Conservation (phyloP, 2,888 invertebrate genomes). For the Drosophila nigritarsus region DNA sequence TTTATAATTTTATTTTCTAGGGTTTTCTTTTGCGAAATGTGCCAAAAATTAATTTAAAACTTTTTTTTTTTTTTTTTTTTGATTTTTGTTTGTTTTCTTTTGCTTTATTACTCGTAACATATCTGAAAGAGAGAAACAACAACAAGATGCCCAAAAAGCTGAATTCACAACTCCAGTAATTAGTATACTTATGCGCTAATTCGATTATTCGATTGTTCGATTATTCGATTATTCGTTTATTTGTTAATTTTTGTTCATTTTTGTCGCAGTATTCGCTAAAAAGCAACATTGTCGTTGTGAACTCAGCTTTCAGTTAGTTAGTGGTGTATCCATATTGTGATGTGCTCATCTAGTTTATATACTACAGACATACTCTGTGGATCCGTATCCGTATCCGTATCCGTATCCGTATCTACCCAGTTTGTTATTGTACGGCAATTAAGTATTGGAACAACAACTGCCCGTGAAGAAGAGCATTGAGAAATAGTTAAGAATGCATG, state of each 20-base stretch:
- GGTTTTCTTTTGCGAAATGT: constrained; percentile 65
- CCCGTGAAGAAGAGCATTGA: constrained; percentile 43
- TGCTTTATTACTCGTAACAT: constrained; percentile 43
- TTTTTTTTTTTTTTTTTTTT: constrained; percentile 28
- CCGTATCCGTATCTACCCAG: constrained; percentile 50
- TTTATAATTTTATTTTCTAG: constrained; percentile 10
- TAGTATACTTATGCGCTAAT: not conserved
- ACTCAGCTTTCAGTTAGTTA: constrained; percentile 22
- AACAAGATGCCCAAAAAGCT: constrained; percentile 10
- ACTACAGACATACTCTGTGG: not conserved
- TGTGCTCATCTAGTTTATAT: constrained; percentile 62
- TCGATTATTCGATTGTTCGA: not conserved
- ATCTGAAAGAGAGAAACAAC: constrained; percentile 8
- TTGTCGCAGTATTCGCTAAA: no score
- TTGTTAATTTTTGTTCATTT: not conserved
- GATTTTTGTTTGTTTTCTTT: not conserved
- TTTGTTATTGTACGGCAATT: constrained; percentile 28
- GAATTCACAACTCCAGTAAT: constrained; percentile 27
- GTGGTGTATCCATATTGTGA: constrained; percentile 76
- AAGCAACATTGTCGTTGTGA: constrained; percentile 22
- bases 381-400: constrained; percentile 46
- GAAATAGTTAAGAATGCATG: constrained; percentile 29
- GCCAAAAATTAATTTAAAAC: constrained; percentile 78
- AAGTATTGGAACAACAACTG: constrained; percentile 66
- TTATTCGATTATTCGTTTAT: not conserved